Evolutionary conservation across 2,113 vertebrate species (phyloP), one percentile per base, ranked within the genome.

Genomic region (Orcinus orca): DNA sequence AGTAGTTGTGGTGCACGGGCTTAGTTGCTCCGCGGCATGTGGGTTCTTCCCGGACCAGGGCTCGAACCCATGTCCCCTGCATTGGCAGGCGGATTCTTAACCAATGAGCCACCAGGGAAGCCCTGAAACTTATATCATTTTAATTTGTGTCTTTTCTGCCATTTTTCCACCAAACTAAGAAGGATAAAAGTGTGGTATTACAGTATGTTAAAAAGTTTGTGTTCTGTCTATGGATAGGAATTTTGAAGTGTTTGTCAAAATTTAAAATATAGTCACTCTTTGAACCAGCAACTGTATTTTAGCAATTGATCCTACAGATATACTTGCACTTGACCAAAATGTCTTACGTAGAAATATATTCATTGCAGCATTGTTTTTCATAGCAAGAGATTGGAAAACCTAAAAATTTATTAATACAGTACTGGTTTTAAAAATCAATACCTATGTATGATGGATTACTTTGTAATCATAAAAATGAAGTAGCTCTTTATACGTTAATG

Each of bases 221-320:
- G 20, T 86, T 86, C 2, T 71, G 23, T 79, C 23, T 77, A 2
- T 44, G 41, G 55, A 25, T 67, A 90, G 60, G 23, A 90, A 33
- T 70, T 95, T 97, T 74, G 41, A 95, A 95, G 50, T 90, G 58
- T 80, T 88, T 67, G 25, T 65, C 29, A 95, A 65, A 68, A 73
- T 38, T 93, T 65, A 41, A 85, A 86, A 62, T 38, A 60, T 17
- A 44, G 50, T 58, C 50, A 68, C 12, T 36, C 26, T 81, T 21
- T 87, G 58, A 76, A 80, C 21, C 55, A n/a, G 21, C 55, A 80
- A 6, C 4, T 86, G 4, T 80, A 23, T 86, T 63, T 4, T 73
- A 79, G 29, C 20, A 29, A 2, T 71, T 81, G 50, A 85, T 81
- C 17, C 60, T 95, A 15, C 26, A 83, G 33, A 10, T 41, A 29